phyloP scores from a whole-genome alignment of 1,140 invertebrate species.

The Drosophila parabipectinata region DNA sequence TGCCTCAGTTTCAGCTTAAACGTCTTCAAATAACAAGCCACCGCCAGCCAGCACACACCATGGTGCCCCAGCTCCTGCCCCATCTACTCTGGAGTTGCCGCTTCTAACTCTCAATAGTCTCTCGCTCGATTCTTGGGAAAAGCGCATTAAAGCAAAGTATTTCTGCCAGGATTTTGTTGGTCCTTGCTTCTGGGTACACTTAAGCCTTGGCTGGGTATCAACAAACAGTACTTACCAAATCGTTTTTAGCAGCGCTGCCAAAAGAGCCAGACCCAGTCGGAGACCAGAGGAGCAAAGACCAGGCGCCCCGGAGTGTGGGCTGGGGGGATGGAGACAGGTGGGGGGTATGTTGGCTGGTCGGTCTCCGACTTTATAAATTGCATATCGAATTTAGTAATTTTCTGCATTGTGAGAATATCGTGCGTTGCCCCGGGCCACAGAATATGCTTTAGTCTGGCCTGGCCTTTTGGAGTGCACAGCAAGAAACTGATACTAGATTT shows the following conservation, averaged over 20 bases:
- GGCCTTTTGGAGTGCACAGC: not conserved
- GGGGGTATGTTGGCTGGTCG: not conserved
- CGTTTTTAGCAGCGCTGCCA: slow-evolving; percentile 56
- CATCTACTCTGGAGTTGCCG: not conserved
- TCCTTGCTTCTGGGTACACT: slow-evolving; percentile 61
- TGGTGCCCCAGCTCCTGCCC: slow-evolving; percentile 1
- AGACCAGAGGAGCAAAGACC: not conserved
- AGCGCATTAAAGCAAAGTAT: slow-evolving; percentile 74
- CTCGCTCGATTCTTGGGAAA: slow-evolving; percentile 27
- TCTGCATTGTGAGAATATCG: slow-evolving; percentile 64
- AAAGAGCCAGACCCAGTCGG: slow-evolving; percentile 51
- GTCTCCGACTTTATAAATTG: slow-evolving; percentile 66
- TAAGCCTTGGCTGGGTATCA: slow-evolving; percentile 75
- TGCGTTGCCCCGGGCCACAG: slow-evolving; percentile 58
- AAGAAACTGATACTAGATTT: not conserved
- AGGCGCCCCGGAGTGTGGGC: slow-evolving; percentile 13
- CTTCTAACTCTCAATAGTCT: not conserved
- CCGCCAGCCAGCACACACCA: slow-evolving; percentile 8
- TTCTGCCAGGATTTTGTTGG: slow-evolving; percentile 62
- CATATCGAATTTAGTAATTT: slow-evolving; percentile 81
- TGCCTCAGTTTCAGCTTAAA: slow-evolving; percentile 48
- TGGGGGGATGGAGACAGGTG: not conserved
- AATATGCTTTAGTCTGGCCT: slow-evolving; percentile 19
- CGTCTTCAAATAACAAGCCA: slow-evolving; percentile 57
- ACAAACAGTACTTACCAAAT: slow-evolving; percentile 74